Percentiles rank a stretch among this genome's conserved stretches.
Evolutionary conservation across 2,888 invertebrate species (phyloP).

Genomic region (Platycnemis pennipes): DNA sequence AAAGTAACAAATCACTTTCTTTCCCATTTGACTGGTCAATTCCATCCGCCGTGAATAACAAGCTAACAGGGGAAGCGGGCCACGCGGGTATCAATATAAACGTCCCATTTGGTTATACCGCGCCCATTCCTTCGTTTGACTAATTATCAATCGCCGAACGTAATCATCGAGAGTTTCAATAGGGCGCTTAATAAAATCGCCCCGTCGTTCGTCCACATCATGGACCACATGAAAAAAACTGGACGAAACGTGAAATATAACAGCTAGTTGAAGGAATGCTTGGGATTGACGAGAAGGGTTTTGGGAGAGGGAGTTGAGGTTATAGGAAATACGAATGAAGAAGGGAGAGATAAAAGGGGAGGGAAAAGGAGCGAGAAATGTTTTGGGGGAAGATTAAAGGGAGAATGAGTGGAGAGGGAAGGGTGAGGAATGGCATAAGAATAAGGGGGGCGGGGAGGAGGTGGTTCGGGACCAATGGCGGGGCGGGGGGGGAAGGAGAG

Average conservation of each 20-base stretch:
- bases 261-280: not conserved
- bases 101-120: not conserved
- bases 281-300: not conserved
- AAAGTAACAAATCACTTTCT: constrained; percentile 11
- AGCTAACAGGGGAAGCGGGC: not conserved
- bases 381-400: not conserved
- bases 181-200: not conserved
- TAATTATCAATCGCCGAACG: not conserved
- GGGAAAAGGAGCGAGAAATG: not conserved
- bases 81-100: not conserved
- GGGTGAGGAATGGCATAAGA: not conserved
- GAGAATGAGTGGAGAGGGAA: not conserved
- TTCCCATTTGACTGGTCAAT: not conserved
- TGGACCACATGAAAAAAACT: not conserved
- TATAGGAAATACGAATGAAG: not conserved
- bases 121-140: not conserved
- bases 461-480: not conserved
- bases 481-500: not conserved
- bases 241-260: not conserved
- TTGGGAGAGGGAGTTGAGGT: not conserved
- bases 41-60: constrained; percentile 12
- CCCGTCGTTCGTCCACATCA: not conserved
- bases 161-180: not conserved
- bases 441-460: not conserved
- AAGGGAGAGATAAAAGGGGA: not conserved